Evolutionary conservation across 2,888 invertebrate genomes (phyloP), one percentile per base, ranked within the genome.

Genomic region (Ferrisia virgata): DNA sequence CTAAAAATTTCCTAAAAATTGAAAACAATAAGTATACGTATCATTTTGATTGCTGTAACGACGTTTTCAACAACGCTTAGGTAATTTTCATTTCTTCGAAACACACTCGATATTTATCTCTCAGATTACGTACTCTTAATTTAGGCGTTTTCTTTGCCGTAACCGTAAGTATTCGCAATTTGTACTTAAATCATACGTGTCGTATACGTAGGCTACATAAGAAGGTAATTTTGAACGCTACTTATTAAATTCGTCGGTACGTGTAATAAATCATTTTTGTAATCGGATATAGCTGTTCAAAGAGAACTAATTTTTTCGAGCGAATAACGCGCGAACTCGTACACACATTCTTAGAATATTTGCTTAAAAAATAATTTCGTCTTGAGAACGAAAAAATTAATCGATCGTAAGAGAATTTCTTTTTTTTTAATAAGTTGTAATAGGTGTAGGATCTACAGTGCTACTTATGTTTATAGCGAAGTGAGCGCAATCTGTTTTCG

Each of bases 311-410:
- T 58, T 58, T 25, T 25, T 58, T 2, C 15, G 28, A 28, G 28
- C 15, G 64, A 28, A 64, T n/a, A n/a, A n/a, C n/a, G n/a, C n/a
- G n/a, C 64, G 15, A 64, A 64, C 2, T 28, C 28, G 64, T 11
- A 11, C 72, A 76, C 36, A 11, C 72, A 76, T 76, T 76, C 72
- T 76, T 36, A 9, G 25, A 36, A 76, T 76, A 76, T 36, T 76
- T 76, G 18, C 36, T 36, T 8, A 69, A 4, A 33, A 69, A 69
- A 69, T 69, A 31, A 69, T 33, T 76, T 36, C n/a, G 72, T 22
- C 36, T 36, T 15, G 36, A 18, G 72, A 76, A 36, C 72, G 72
- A 76, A 76, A 76, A 28, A 76, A 18, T 76, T 76, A 76, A 76
- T 76, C 36, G 36, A 76, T 76, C 72, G 72, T 76, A 9, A 53